Base-by-base conservation (phyloP, 1,140 invertebrate species). In the Manduca sexta region DNA sequence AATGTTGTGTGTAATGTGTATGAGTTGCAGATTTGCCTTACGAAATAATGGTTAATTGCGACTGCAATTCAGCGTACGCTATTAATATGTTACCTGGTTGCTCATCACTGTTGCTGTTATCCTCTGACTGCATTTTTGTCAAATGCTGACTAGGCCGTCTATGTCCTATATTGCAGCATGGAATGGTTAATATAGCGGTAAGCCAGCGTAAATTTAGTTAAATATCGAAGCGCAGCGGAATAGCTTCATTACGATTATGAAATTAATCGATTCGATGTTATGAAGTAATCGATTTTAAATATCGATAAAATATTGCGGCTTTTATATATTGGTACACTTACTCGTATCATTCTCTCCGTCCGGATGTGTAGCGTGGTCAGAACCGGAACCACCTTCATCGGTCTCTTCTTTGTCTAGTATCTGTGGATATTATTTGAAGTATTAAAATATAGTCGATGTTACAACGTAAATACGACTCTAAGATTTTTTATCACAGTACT, bases 21-120 rank as follows among this genome's bases (percentile, higher is more conserved):
- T 26, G 21, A 26, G 21, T 26, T 3, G 21, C 21, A 26, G n/a
- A n/a, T n/a, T n/a, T 26, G 4, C 0, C 0, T 26, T 26, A 8
- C 21, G 8, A 26, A 5, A 26, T n/a, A 26, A 26, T 26, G 8
- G 21, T 26, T 26, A 26, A 26, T 26, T 26, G 21, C 21, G 21
- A 3, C 21, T 26, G 21, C n/a, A n/a, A n/a, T n/a, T n/a, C n/a
- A 26, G 21, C 21, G 0, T 5, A 5, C 21, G 21, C 21, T 26
- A 26, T 26, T 8, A 8, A 26, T 26, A 26, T 26, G 21, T 71
- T 86, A 83, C 87, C 87, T 78, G 87, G 86, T 53, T 86, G 90
- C 57, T 93, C 92, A 57, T 93, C 92, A 64, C 91, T 92, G 71
- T 90, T 91, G 71, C 92, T 93, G 51, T 93, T 92, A 49, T 93